Percentiles rank a stretch among this genome's conserved stretches.
phyloP scores from a whole-genome alignment of 2,888 invertebrate species.

The Orchesellides sinensis region DNA sequence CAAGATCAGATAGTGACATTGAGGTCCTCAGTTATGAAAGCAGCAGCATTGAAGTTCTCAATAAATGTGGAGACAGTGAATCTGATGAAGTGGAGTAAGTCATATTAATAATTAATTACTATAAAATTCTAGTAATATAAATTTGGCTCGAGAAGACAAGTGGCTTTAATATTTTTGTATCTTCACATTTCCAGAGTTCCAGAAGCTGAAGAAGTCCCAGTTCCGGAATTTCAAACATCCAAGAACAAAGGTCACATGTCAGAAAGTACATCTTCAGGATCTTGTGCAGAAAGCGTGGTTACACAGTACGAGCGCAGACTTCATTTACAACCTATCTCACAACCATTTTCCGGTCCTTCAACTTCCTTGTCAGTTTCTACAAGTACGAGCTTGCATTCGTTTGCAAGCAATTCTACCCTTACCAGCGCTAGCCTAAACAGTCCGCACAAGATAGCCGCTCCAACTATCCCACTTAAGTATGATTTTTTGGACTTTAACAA shows the following conservation, averaged over 20 bases:
- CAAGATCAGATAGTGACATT: conserved; percentile 73
- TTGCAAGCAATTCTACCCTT: conserved; percentile 60
- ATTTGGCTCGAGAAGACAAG: background rate
- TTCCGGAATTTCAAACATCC: conserved; percentile 34
- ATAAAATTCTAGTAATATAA: background rate
- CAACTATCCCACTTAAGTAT: conserved; percentile 66
- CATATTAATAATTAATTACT: background rate
- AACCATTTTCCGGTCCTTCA: conserved; percentile 54
- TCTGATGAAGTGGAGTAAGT: conserved; percentile 72
- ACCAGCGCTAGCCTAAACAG: conserved; percentile 55
- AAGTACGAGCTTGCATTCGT: conserved; percentile 63
- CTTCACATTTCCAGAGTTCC: conserved; percentile 61
- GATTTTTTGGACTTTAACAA: conserved; percentile 71
- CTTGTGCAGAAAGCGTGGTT: conserved; percentile 72
- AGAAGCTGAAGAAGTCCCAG: conserved; percentile 72
- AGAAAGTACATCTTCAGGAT: conserved; percentile 72
- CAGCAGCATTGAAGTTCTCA: conserved; percentile 74
- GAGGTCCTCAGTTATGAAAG: conserved; percentile 73
- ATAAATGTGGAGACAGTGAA: conserved; percentile 71
- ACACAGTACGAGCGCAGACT: conserved; percentile 71
- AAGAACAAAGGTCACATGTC: conserved; percentile 66
- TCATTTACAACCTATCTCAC: conserved; percentile 61
- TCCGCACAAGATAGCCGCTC: conserved; percentile 24
- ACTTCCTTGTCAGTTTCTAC: conserved; percentile 14
- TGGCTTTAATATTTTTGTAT: background rate